Conservation (phyloP, 2,888 invertebrate species). For the Phyllotreta cruciferae region DNA sequence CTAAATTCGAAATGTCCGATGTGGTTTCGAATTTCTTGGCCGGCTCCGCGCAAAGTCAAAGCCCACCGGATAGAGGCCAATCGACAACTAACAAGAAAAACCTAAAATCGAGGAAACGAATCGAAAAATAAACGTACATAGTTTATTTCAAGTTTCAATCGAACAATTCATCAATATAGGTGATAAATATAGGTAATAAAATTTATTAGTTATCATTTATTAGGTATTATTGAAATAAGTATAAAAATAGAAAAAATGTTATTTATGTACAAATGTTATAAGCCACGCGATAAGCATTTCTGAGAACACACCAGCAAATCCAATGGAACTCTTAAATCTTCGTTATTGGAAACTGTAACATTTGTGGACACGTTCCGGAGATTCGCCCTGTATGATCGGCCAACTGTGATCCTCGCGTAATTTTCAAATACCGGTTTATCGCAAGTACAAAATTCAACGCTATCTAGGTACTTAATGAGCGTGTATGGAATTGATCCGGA, state of each 20-base stretch:
- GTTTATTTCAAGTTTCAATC: no score
- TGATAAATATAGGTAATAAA: conserved; percentile 4
- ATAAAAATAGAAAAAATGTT: no score
- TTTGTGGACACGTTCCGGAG: no score
- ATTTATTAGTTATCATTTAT: neutral
- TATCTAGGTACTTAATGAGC: conserved; percentile 67
- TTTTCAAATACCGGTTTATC: conserved; percentile 60
- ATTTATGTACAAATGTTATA: no score
- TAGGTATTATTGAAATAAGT: no score
- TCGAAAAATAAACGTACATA: conserved; percentile 34
- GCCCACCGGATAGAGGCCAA: conserved; percentile 26
- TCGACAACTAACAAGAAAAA: conserved; percentile 34
- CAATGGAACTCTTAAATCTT: no score
- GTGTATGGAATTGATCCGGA: conserved; percentile 67
- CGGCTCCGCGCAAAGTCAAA: conserved; percentile 58
- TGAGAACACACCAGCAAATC: no score
- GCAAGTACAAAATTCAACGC: conserved; percentile 70
- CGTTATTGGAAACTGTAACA: no score
- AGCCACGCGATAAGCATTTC: no score
- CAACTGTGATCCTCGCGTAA: conserved; percentile 38
- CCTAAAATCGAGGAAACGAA: conserved; percentile 37
- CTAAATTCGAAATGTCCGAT: conserved; percentile 92
- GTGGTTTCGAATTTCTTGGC: conserved; percentile 88
- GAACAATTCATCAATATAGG: no score
- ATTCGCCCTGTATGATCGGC: no score